These are phyloP conservation scores for Loxodonta africana DNA, from an alignment of 2,113 vertebrate genomes.

Conservation along the genomic window DNA sequence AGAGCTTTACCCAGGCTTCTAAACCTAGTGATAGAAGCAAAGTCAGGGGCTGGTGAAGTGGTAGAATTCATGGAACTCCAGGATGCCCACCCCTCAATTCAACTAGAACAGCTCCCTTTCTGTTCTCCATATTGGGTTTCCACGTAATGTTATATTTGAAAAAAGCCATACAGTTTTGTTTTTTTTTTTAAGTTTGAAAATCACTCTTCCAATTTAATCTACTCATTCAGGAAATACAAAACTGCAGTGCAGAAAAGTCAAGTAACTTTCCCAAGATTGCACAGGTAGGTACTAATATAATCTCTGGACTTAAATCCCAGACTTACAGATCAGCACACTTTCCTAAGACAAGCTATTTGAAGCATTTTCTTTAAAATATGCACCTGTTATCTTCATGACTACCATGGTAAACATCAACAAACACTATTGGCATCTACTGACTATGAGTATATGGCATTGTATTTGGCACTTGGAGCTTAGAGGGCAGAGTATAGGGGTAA, in stretches of 20 bases:
- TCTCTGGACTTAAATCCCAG: neutral
- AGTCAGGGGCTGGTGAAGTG: neutral
- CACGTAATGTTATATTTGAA: neutral
- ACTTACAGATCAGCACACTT: neutral
- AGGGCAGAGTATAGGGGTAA: neutral
- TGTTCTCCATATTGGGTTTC: neutral
- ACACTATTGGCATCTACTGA: neutral
- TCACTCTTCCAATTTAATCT: neutral
- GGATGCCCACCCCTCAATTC: neutral
- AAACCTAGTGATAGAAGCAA: neutral
- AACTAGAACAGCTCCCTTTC: neutral
- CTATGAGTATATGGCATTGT: neutral
- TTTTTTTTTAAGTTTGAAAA: neutral
- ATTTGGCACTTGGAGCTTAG: neutral
- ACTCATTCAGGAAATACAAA: neutral
- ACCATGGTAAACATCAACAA: neutral
- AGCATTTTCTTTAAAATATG: conserved; percentile 5
- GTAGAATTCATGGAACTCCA: neutral
- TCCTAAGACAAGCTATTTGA: neutral
- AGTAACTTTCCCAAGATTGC: neutral
- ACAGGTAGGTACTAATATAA: neutral
- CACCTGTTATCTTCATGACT: neutral
- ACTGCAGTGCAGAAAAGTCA: neutral
- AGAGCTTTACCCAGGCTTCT: neutral
- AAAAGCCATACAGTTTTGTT: neutral